These are phyloP conservation scores for Hippoglossus stenolepis DNA, from an alignment of 2,113 vertebrate genomes.

Conservation along the genomic window DNA sequence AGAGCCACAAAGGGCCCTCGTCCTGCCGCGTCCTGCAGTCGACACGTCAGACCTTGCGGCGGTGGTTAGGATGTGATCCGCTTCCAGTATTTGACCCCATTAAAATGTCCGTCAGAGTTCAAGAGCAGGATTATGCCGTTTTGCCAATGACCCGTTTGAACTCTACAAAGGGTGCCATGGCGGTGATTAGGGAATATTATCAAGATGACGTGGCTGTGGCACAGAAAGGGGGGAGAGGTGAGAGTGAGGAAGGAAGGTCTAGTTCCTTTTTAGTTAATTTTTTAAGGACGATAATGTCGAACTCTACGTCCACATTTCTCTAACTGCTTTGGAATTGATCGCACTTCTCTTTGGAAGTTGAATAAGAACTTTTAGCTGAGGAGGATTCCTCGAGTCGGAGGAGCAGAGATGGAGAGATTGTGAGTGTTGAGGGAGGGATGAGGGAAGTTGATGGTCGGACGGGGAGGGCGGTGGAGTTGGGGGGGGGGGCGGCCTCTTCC, in stretches of 20 bases:
- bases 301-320: too few species aligned
- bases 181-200: constrained; percentile 54
- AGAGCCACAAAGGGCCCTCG: background rate
- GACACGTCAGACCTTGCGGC: constrained; percentile 22
- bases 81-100: constrained; percentile 68
- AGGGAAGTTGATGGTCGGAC: constrained; percentile 46
- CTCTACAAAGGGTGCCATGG: constrained; percentile 44
- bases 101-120: constrained; percentile 68
- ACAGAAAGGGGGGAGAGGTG: background rate
- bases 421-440: constrained; percentile 53
- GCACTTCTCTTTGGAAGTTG: too few species aligned
- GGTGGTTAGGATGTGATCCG: constrained; percentile 45
- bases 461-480: constrained; percentile 17
- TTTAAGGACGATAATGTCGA: too few species aligned
- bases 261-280: background rate
- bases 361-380: background rate
- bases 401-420: constrained; percentile 21
- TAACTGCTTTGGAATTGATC: too few species aligned
- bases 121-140: constrained; percentile 68
- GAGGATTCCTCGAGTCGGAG: background rate
- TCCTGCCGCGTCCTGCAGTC: constrained; percentile 17
- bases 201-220: constrained; percentile 25
- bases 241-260: background rate
- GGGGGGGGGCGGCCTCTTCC: constrained; percentile 69
- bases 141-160: constrained; percentile 63